phyloP scores from a whole-genome alignment of 2,113 vertebrate species.

The Zosterops pallidus region DNA sequence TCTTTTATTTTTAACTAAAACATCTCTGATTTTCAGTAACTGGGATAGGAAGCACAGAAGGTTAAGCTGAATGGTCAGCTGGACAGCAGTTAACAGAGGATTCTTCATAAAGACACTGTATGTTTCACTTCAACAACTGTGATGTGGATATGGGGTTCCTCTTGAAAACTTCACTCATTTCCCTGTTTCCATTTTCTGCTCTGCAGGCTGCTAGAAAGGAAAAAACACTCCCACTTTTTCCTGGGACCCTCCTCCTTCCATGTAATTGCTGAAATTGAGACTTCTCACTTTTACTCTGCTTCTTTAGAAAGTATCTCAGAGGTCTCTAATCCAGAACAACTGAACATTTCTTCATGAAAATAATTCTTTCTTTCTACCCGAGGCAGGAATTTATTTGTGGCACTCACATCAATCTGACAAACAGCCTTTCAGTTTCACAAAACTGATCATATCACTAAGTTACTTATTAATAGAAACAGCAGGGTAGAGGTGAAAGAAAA shows the following conservation, averaged over 20 bases:
- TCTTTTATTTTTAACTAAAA: not conserved
- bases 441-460: not conserved
- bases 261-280: not conserved
- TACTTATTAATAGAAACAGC: constrained; percentile 12
- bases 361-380: not conserved
- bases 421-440: not conserved
- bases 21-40: not conserved
- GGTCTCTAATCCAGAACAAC: not conserved
- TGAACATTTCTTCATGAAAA: not conserved
- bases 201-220: not conserved
- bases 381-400: not conserved
- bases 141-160: not conserved
- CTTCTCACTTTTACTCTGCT: not conserved
- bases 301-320: not conserved
- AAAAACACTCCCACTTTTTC: not conserved
- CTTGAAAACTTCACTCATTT: not conserved
- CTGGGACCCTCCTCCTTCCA: not conserved
- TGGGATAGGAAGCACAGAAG: not conserved
- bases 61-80: not conserved
- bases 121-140: not conserved
- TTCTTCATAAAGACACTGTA: not conserved
- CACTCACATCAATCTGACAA: not conserved
- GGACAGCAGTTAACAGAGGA: not conserved
- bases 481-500: not conserved
- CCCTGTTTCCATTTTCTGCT: not conserved